phyloP scores from a whole-genome alignment of 2,888 invertebrate genomes.

The Sminthurides aquaticus region DNA sequence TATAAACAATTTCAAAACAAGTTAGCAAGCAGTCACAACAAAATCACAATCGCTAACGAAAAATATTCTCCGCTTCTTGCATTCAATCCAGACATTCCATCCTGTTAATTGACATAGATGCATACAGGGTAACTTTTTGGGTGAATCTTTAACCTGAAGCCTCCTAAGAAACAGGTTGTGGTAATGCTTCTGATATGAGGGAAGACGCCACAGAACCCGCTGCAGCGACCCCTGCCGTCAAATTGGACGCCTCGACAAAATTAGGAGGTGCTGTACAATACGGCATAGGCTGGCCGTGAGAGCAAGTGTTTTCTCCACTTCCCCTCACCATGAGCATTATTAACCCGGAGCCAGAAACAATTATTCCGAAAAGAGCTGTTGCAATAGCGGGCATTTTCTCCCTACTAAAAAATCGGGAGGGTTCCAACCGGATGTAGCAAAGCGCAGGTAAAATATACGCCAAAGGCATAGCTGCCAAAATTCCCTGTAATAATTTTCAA shows the following conservation, averaged over 20 bases:
- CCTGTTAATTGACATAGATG: too few species aligned
- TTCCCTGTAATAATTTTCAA: conserved; percentile 54
- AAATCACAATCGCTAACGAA: too few species aligned
- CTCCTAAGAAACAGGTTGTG: too few species aligned
- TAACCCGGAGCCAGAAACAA: conserved; percentile 57
- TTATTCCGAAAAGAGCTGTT: conserved; percentile 60
- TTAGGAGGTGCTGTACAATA: conserved; percentile 28
- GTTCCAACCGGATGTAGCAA: conserved; percentile 67
- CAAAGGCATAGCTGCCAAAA: conserved; percentile 71
- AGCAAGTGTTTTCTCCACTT: conserved; percentile 53
- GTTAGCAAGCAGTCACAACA: too few species aligned
- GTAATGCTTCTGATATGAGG: neutral
- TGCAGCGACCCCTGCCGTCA: neutral
- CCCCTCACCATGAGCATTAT: conserved; percentile 52
- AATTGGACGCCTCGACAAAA: neutral
- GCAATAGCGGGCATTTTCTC: conserved; percentile 65
- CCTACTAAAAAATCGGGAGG: conserved; percentile 59
- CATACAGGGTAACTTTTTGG: too few species aligned
- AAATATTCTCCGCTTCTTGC: too few species aligned
- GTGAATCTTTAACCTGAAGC: too few species aligned
- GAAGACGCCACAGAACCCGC: neutral
- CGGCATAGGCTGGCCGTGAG: conserved; percentile 51
- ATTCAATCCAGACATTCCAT: too few species aligned
- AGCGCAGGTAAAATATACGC: conserved; percentile 74
- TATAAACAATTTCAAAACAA: too few species aligned